Percentiles rank a stretch among this genome's conserved stretches.
Conservation (phyloP, 2,797 vertebrate species). For the Sebastes minor region DNA sequence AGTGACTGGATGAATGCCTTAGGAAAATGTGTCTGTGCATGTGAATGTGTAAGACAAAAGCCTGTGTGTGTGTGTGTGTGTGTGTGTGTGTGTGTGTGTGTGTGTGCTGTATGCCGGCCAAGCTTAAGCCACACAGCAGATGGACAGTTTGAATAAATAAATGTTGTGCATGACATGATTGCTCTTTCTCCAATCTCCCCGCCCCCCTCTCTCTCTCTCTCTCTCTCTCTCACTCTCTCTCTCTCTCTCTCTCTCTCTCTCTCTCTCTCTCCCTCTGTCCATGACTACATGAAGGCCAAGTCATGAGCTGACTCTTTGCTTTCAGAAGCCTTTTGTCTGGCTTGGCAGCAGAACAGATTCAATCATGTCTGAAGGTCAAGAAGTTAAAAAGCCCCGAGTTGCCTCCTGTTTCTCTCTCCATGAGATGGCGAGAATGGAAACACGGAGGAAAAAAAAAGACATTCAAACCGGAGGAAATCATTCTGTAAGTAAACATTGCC, state of each 20-base stretch:
- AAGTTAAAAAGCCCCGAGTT: conserved; percentile 69
- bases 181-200: conserved; percentile 17
- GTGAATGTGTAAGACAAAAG: conserved; percentile 1
- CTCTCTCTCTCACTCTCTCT: too few relatives aligned
- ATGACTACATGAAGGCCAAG: conserved; percentile 62
- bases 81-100: conserved; percentile 7
- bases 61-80: conserved; percentile 2
- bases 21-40: conserved; percentile 17
- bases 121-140: conserved; percentile 72
- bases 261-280: conserved; percentile 17
- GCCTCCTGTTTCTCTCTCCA: conserved; percentile 53
- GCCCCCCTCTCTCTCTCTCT: neutral
- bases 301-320: conserved; percentile 69
- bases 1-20: neutral
- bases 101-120: conserved; percentile 40
- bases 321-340: conserved; percentile 68
- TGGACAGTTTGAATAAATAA: conserved; percentile 83
- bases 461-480: conserved; percentile 39
- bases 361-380: conserved; percentile 77
- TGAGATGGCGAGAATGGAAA: conserved; percentile 26
- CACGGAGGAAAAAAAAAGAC: conserved; percentile 3
- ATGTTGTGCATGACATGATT: conserved; percentile 67
- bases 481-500: conserved; percentile 45
- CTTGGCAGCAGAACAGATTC: conserved; percentile 72
- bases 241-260: neutral